Percentiles rank a stretch among this genome's conserved stretches.
Conservation (phyloP, 2,888 invertebrate species). For the Crocallis elinguaria region DNA sequence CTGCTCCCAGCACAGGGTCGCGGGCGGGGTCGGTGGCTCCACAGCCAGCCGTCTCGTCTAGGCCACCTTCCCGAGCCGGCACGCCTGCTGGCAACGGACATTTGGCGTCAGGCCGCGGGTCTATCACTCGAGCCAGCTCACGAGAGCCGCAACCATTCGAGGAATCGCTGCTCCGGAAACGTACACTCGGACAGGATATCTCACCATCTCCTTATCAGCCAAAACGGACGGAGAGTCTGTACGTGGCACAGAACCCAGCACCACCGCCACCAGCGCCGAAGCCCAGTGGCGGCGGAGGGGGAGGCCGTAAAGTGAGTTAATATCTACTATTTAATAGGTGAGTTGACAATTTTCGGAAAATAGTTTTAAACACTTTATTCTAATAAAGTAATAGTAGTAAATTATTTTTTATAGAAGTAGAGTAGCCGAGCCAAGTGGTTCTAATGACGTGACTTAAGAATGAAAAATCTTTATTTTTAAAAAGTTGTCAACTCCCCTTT, state of each 20-base stretch:
- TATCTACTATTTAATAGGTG: too few relatives aligned
- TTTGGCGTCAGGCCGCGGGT: conserved; percentile 86
- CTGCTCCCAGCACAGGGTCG: conserved; percentile 79
- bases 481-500: too few relatives aligned
- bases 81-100: conserved; percentile 87
- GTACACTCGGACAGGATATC: conserved; percentile 94
- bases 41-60: conserved; percentile 88
- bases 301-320: conserved; percentile 73
- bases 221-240: conserved; percentile 95
- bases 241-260: conserved; percentile 82
- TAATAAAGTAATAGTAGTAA: too few relatives aligned
- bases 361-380: too few relatives aligned
- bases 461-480: too few relatives aligned
- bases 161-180: conserved; percentile 91
- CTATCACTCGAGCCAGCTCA: conserved; percentile 78
- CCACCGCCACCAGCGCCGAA: conserved; percentile 75
- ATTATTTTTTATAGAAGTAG: too few relatives aligned
- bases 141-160: conserved; percentile 89
- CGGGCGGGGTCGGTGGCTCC: conserved; percentile 91
- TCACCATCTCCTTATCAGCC: conserved; percentile 94
- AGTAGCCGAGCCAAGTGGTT: too few relatives aligned
- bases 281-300: conserved; percentile 69
- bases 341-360: too few relatives aligned
- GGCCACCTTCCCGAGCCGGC: conserved; percentile 80
- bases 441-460: too few relatives aligned